Evolutionary conservation across 2,888 invertebrate genomes (phyloP), one percentile per base, ranked within the genome.

Genomic region (Heliconius hortense): DNA sequence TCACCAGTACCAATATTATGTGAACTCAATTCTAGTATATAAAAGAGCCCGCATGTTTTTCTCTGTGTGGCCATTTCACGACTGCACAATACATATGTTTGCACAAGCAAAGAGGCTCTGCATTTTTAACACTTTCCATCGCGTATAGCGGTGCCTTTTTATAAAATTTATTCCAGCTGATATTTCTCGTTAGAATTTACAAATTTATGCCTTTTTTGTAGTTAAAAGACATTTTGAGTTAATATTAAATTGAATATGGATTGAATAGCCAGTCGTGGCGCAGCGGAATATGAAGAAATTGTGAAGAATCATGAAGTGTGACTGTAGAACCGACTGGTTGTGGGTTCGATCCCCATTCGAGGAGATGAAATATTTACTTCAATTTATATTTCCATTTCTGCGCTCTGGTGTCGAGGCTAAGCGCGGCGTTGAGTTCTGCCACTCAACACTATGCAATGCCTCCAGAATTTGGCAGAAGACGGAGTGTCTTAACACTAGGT

Each of bases 51-150:
- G 56, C 56, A 56, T 56, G 28, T 69, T 56, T 56, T 56, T 56
- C 31, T 69, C 31, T n/a, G 35, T 13, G 56, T 48, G 69, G 56
- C 69, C 56, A 69, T 69, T 69, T 5, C 69, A 28, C 56, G 56
- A 69, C 69, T 56, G 28, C 64, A 73, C 63, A 53, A 70, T 43
- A 63, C 53, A 35, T 66, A 63, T 91, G 90, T 91, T 91, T 91
- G 88, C 89, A 84, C 87, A 84, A 86, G 89, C 90, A 91, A 92
- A 91, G 88, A 90, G 92, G 85, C 86, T 89, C 85, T 92, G 91
- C 89, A 93, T 92, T 91, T 92, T 93, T 91, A 90, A 92, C 85
- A 66, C 64, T 66, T 39, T 48, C 53, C 73, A 56, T 66, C 66
- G 73, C 73, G 62, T 59, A 39, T 26, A 59, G 59, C 60, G 71